These are phyloP conservation scores for Tenualosa ilisha DNA, from an alignment of 2,797 vertebrate genomes.

Conservation along the genomic window DNA sequence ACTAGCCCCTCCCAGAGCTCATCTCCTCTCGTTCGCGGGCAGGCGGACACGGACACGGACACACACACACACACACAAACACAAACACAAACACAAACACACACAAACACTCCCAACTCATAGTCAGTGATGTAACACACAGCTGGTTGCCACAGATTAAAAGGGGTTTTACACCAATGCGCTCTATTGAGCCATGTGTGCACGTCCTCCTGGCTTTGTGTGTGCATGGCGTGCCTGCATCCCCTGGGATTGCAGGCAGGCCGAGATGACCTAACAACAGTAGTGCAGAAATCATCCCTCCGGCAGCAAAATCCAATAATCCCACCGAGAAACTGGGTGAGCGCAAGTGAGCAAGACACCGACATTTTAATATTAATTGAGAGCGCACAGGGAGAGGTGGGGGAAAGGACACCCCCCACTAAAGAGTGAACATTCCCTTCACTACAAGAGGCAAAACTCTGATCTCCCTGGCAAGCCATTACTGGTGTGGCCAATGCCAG, in stretches of 20 bases:
- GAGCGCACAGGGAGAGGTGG: not conserved
- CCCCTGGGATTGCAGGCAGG: not conserved
- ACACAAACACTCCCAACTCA: conserved; percentile 25
- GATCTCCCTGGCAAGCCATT: not conserved
- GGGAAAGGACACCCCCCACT: not conserved
- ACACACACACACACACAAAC: conserved; percentile 24
- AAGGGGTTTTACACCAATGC: conserved; percentile 49
- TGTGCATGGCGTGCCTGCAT: not conserved
- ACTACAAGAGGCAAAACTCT: not conserved
- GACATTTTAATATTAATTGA: conserved; percentile 45
- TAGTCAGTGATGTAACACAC: conserved; percentile 67
- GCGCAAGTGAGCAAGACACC: conserved; percentile 26
- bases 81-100: conserved; percentile 23
- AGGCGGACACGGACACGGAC: not conserved
- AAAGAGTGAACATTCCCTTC: conserved; percentile 17
- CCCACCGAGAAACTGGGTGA: conserved; percentile 24
- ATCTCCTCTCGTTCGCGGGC: conserved; percentile 17
- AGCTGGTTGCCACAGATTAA: conserved; percentile 68
- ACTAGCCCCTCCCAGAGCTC: conserved; percentile 23
- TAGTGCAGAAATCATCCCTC: not conserved
- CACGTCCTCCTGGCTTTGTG: not conserved
- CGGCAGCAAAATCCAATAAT: not conserved
- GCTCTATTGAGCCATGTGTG: conserved; percentile 23
- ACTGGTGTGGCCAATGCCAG: not conserved
- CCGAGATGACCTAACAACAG: conserved; percentile 39